Conservation (phyloP, 1,140 invertebrate species). For the Dryas iulia region DNA sequence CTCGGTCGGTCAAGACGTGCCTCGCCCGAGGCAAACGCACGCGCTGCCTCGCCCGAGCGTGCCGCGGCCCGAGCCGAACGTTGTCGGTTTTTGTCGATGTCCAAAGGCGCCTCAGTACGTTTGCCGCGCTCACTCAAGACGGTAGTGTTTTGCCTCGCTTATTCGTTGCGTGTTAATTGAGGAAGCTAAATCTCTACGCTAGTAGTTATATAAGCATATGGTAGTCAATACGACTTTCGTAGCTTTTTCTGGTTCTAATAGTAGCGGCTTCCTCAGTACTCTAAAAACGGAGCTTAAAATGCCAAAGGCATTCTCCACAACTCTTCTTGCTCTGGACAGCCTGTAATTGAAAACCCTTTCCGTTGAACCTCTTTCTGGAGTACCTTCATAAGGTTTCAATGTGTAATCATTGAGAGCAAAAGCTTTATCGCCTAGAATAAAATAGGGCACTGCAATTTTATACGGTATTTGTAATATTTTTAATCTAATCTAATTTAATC, state of each 20-base stretch:
- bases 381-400: slow-evolving; percentile 39
- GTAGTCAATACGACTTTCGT: slow-evolving; percentile 25
- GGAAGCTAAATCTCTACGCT: slow-evolving; percentile 25
- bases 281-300: slow-evolving; percentile 18
- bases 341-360: slow-evolving; percentile 42
- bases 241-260: slow-evolving; percentile 25
- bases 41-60: slow-evolving; percentile 22
- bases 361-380: slow-evolving; percentile 20
- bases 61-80: neutral
- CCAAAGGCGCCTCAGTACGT: slow-evolving; percentile 15
- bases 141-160: slow-evolving; percentile 4
- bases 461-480: slow-evolving; percentile 34
- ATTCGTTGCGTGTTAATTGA: neutral
- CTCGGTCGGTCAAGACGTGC: slow-evolving; percentile 14
- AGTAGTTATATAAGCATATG: slow-evolving; percentile 18
- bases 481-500: too few relatives aligned
- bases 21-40: slow-evolving; percentile 23
- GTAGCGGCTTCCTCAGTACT: slow-evolving; percentile 22
- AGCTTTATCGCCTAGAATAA: slow-evolving; percentile 54
- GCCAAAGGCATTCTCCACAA: slow-evolving; percentile 33
- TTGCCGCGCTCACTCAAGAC: neutral
- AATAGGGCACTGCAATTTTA: slow-evolving; percentile 29
- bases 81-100: slow-evolving; percentile 12
- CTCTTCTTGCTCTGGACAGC: slow-evolving; percentile 22
- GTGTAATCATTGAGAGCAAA: slow-evolving; percentile 45